These are phyloP conservation scores for Ecliptopera silaceata DNA, from an alignment of 2,888 invertebrate species.

Conservation along the genomic window DNA sequence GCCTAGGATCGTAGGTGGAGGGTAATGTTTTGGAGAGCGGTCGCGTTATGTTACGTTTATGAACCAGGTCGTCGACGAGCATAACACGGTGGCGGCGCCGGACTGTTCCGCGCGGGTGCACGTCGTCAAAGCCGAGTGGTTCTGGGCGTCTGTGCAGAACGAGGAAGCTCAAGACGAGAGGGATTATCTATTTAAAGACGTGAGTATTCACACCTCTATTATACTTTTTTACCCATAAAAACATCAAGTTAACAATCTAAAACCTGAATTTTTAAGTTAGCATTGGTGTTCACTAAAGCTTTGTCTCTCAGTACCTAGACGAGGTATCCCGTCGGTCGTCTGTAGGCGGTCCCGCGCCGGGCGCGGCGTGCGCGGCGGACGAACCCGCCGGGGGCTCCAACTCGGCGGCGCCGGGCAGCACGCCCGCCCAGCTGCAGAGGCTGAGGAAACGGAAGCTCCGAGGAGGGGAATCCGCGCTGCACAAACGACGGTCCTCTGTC, in stretches of 20 bases:
- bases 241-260: no score
- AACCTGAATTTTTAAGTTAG: no score
- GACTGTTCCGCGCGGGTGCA: conserved; percentile 88
- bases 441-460: conserved; percentile 92
- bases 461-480: conserved; percentile 81
- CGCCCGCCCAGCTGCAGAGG: conserved; percentile 72
- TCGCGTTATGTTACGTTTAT: conserved; percentile 17
- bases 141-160: conserved; percentile 99
- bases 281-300: neutral
- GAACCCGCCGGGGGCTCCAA: conserved; percentile 37
- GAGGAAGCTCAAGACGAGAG: conserved; percentile 96
- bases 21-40: conserved; percentile 17
- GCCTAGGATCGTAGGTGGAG: conserved; percentile 36
- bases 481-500: conserved; percentile 93
- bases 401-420: conserved; percentile 46
- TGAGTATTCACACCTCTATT: conserved; percentile 70
- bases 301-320: conserved; percentile 64
- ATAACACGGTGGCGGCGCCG: conserved; percentile 86
- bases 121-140: conserved; percentile 97
- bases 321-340: conserved; percentile 79
- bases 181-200: conserved; percentile 94
- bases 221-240: no score
- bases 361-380: conserved; percentile 36
- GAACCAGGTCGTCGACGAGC: conserved; percentile 92
- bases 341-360: conserved; percentile 57